Conservation (phyloP, 2,797 vertebrate species). For the Cynodonichthys magdalenae region DNA sequence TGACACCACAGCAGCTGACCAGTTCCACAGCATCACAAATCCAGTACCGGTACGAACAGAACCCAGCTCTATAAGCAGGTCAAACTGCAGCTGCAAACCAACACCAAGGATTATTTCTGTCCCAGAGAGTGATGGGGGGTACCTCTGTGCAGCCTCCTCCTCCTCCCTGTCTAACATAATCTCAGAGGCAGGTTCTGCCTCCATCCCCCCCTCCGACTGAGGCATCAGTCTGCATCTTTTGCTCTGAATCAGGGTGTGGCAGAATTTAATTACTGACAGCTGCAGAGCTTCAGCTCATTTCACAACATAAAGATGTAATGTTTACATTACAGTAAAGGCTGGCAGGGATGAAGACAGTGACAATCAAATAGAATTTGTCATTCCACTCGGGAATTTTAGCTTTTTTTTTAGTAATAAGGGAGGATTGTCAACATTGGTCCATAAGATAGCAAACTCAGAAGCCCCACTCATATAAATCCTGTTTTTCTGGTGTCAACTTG, state of each 20-base stretch:
- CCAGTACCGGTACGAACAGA: background rate
- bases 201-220: background rate
- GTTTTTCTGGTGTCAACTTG: background rate
- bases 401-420: too few species aligned
- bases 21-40: background rate
- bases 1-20: constrained; percentile 3
- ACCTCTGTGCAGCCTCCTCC: constrained; percentile 10
- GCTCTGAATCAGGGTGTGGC: constrained; percentile 20
- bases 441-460: background rate
- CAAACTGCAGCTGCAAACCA: constrained; percentile 13
- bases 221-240: constrained; percentile 22
- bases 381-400: too few species aligned
- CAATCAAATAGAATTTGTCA: too few species aligned
- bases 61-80: constrained; percentile 15
- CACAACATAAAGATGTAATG: background rate
- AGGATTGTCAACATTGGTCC: too few species aligned
- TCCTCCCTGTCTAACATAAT: constrained; percentile 20
- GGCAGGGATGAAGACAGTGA: too few species aligned
- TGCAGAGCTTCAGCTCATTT: constrained; percentile 8
- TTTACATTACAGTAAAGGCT: constrained; percentile 1
- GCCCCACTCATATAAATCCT: background rate
- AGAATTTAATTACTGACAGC: constrained; percentile 20
- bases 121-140: background rate
- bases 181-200: constrained; percentile 22
- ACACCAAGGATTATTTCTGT: constrained; percentile 11